Evolutionary conservation across 1,140 invertebrate genomes (phyloP), one percentile per base, ranked within the genome.

Genomic region (Diorhabda sublineata): DNA sequence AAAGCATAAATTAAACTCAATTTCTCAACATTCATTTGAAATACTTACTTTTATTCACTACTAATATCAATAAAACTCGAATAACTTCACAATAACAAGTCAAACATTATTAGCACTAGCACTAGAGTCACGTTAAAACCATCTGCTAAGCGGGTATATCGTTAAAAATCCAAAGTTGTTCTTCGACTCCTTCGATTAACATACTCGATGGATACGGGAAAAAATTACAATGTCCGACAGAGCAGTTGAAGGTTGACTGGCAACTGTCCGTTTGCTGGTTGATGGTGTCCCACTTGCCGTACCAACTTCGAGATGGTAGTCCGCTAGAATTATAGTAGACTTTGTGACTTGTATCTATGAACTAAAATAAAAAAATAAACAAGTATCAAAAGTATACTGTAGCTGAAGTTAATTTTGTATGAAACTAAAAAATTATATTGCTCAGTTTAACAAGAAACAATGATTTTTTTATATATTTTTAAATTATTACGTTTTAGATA

Each of bases 191-290:
- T 52, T 52, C 47, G 47, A 8, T 52, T 52, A 52, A 4, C 47
- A 52, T n/a, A 52, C 47, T 52, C 47, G 47, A 52, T 52, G 47
- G 47, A 52, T n/a, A 52, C 47, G 47, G 47, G 26, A 52, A 52
- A 52, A 52, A 52, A 52, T 52, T n/a, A 52, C 3, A 52, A 26
- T 52, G n/a, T 6, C 47, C 47, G n/a, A 52, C 6, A 52, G 47
- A 52, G n/a, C 47, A 52, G 47, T 52, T 52, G 47, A 52, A 52
- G 47, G 47, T n/a, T 52, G 47, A 52, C 47, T 52, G 47, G 47
- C 47, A 52, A 52, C 47, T 52, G 47, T 52, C 47, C 47, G 47
- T n/a, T 26, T 52, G 47, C 47, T 52, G 6, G 47, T 8, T 52
- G 47, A 4, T n/a, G 47, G 47, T 52, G 47, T 52, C 47, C 47